A percentile compares a stretch with the other conserved stretches of the same genome.
Evolutionary conservation across 2,888 invertebrate genomes (phyloP).

Genomic region (Xanthostigma xanthostigma): DNA sequence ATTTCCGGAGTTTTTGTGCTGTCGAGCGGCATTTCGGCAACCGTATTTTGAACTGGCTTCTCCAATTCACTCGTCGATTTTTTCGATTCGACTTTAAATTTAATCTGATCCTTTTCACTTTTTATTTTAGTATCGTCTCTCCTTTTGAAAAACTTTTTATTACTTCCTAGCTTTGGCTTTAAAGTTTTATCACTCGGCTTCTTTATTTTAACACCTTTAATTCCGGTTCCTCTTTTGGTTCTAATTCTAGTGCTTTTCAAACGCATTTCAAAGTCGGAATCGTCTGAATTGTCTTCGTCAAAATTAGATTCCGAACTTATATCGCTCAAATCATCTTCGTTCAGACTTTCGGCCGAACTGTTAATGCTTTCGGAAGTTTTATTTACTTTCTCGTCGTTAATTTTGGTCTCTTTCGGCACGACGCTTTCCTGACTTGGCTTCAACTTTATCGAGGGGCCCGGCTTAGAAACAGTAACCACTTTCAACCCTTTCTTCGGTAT

Average conservation of each 20-base stretch:
- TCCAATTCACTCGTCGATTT: too few species aligned
- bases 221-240: too few species aligned
- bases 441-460: constrained; percentile 4
- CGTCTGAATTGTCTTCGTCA: constrained; percentile 29
- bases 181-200: constrained; percentile 15
- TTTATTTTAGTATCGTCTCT: constrained; percentile 8
- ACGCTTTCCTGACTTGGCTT: too few species aligned
- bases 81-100: neutral
- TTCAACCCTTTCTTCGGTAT: constrained; percentile 1
- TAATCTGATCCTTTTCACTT: constrained; percentile 9
- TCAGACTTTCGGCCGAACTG: constrained; percentile 8
- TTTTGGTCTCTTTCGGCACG: constrained; percentile 9
- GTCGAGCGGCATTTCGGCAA: constrained; percentile 19
- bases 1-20: constrained; percentile 13
- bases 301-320: constrained; percentile 33
- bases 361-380: constrained; percentile 6
- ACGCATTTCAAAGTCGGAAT: constrained; percentile 33
- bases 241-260: too few species aligned
- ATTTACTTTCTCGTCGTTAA: constrained; percentile 9
- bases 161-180: constrained; percentile 17
- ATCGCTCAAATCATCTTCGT: constrained; percentile 36
- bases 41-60: constrained; percentile 23
- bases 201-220: constrained; percentile 8
- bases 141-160: constrained; percentile 11
- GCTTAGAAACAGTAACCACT: constrained; percentile 4